Evolutionary conservation across 2,888 invertebrate genomes (phyloP).

Genomic region (Miltochrista miniata): DNA sequence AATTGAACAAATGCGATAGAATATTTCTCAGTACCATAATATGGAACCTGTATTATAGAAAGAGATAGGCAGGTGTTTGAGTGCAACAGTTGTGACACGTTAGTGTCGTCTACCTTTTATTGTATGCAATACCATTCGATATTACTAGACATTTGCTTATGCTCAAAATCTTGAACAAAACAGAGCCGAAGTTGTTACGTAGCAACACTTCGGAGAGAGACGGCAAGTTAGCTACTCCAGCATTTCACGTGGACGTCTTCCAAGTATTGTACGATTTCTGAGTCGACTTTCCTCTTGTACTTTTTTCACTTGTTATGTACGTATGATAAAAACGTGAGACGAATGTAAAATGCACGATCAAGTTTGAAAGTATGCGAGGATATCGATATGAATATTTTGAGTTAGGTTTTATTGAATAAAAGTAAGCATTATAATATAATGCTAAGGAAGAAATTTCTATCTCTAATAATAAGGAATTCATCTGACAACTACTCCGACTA

Average conservation of each 20-base stretch:
- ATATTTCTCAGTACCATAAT: too few species aligned
- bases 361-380: slow-evolving; percentile 22
- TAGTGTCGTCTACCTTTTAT: too few species aligned
- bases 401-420: slow-evolving; percentile 18
- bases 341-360: slow-evolving; percentile 41
- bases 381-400: slow-evolving; percentile 19
- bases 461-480: too few species aligned
- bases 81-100: too few species aligned
- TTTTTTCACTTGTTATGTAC: slow-evolving; percentile 60
- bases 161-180: slow-evolving; percentile 5
- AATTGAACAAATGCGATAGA: too few species aligned
- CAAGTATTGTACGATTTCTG: slow-evolving; percentile 44
- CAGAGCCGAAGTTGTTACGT: slow-evolving; percentile 16
- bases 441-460: too few species aligned
- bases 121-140: too few species aligned
- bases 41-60: too few species aligned
- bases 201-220: slow-evolving; percentile 25
- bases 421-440: not conserved
- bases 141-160: too few species aligned
- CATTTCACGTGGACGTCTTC: slow-evolving; percentile 31
- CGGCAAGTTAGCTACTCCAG: slow-evolving; percentile 51
- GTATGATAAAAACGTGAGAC: slow-evolving; percentile 57
- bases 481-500: too few species aligned
- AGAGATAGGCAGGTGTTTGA: too few species aligned
- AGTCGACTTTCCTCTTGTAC: slow-evolving; percentile 47